Conservation (phyloP, 2,888 invertebrate genomes). For the Netelia virgata region DNA sequence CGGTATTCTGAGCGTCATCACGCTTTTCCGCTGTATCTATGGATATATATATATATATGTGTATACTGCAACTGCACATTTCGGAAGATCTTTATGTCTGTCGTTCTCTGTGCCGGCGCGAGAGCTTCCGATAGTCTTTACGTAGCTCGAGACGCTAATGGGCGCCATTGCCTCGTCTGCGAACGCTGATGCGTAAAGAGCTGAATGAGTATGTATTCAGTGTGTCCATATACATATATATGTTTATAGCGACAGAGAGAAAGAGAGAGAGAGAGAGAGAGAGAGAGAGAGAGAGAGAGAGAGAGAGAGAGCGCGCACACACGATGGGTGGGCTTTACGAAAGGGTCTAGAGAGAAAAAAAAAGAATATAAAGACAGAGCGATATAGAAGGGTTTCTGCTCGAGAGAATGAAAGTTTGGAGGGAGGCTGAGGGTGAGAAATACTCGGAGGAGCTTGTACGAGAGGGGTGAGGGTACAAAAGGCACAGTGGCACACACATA, state of each 20-base stretch:
- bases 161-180: constrained; percentile 75
- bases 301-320: not conserved
- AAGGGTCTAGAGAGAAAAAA: constrained; percentile 25
- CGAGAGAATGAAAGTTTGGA: constrained; percentile 47
- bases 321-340: not conserved
- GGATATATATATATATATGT: not conserved
- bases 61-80: constrained; percentile 12
- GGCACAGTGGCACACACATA: constrained; percentile 12
- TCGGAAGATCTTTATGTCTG: constrained; percentile 56
- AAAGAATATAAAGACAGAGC: constrained; percentile 45
- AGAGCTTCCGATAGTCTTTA: constrained; percentile 82
- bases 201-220: not conserved
- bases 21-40: not conserved
- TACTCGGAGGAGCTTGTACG: constrained; percentile 41
- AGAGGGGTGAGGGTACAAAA: constrained; percentile 53
- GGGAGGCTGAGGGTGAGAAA: constrained; percentile 40
- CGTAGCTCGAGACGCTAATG: constrained; percentile 77
- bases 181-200: constrained; percentile 74
- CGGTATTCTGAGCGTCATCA: constrained; percentile 8
- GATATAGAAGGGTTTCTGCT: constrained; percentile 36
- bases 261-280: too few relatives aligned
- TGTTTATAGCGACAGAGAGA: not conserved
- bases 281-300: too few relatives aligned
- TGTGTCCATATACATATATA: not conserved
- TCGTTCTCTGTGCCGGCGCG: constrained; percentile 50